A percentile compares a stretch with the other conserved stretches of the same genome.
Conservation (phyloP, 1,140 invertebrate species). For the Caerostris extrusa region DNA sequence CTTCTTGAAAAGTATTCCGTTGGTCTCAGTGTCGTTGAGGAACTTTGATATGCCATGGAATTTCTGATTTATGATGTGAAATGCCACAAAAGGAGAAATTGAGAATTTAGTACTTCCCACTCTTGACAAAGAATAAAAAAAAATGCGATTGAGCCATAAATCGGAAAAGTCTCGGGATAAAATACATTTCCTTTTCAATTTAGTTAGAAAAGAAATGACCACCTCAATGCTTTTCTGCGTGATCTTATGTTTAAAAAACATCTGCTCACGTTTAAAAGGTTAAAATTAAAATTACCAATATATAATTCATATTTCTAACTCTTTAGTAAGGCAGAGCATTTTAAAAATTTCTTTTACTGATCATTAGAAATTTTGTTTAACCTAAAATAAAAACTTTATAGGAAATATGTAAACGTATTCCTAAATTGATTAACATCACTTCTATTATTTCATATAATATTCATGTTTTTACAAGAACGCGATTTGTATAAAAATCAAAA, state of each 20-base stretch:
- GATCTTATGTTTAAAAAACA: not conserved
- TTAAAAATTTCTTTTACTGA: too few relatives aligned
- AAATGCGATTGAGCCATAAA: conserved; percentile 16
- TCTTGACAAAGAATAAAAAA: not conserved
- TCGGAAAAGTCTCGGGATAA: conserved; percentile 12
- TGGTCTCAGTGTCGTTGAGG: not conserved
- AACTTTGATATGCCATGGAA: conserved; percentile 32
- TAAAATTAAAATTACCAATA: too few relatives aligned
- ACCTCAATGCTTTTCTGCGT: not conserved
- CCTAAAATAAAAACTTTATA: too few relatives aligned
- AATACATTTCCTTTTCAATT: conserved; percentile 19
- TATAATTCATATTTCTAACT: too few relatives aligned
- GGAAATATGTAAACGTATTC: too few relatives aligned
- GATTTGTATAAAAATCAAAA: too few relatives aligned
- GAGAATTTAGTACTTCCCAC: conserved; percentile 25
- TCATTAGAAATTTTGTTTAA: too few relatives aligned
- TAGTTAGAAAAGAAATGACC: not conserved
- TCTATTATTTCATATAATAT: too few relatives aligned
- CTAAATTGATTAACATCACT: too few relatives aligned
- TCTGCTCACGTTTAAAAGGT: not conserved
- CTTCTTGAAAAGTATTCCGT: conserved; percentile 22
- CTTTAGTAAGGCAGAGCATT: too few relatives aligned
- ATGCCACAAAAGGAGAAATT: conserved; percentile 35
- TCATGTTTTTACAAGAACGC: too few relatives aligned
- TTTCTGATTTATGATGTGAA: conserved; percentile 38